These are phyloP conservation scores for Stenoptilia bipunctidactyla DNA, from an alignment of 2,888 invertebrate genomes.

Conservation along the genomic window DNA sequence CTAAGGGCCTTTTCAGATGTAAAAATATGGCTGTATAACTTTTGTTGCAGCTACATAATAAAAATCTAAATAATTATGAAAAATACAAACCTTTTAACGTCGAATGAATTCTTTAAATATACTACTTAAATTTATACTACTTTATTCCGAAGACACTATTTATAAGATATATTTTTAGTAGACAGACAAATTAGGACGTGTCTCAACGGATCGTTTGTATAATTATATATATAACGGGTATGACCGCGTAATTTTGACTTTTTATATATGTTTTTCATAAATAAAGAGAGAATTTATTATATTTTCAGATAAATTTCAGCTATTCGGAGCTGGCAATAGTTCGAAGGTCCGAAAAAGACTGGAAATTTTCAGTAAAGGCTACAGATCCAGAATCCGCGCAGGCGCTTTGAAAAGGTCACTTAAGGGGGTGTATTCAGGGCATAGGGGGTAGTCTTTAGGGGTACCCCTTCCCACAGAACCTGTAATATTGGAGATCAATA, in stretches of 20 bases:
- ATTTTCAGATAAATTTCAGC: constrained; percentile 17
- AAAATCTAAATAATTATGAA: no score
- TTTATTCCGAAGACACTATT: constrained; percentile 35
- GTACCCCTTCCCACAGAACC: constrained; percentile 5
- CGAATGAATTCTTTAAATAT: constrained; percentile 11
- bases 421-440: constrained; percentile 22
- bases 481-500: constrained; percentile 5
- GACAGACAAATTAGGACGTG: constrained; percentile 56
- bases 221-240: constrained; percentile 26
- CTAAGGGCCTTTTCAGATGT: no score
- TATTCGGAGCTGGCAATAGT: constrained; percentile 18
- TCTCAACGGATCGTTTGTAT: constrained; percentile 38
- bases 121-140: constrained; percentile 12
- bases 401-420: constrained; percentile 46
- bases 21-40: no score
- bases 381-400: constrained; percentile 31
- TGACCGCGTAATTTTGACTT: constrained; percentile 26
- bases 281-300: constrained; percentile 25
- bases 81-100: constrained; percentile 22
- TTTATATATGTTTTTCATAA: constrained; percentile 56
- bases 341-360: constrained; percentile 25
- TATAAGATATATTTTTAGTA: constrained; percentile 61
- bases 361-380: constrained; percentile 22
- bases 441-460: constrained; percentile 24
- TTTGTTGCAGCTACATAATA: no score